A percentile compares a stretch with the other conserved stretches of the same genome.
phyloP scores from a whole-genome alignment of 1,140 invertebrate genomes.

The Eubasilissa regina region DNA sequence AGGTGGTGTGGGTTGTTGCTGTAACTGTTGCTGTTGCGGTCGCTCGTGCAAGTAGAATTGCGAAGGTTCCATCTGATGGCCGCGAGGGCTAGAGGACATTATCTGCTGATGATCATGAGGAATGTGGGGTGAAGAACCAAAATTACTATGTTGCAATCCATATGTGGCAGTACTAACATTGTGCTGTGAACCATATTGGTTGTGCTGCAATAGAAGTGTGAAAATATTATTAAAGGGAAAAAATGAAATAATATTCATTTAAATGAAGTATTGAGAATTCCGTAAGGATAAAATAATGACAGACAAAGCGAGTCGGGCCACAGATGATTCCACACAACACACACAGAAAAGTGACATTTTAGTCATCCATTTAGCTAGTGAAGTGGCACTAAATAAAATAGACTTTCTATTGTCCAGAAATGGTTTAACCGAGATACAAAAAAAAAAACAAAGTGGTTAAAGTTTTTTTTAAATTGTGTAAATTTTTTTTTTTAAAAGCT shows the following conservation, averaged over 20 bases:
- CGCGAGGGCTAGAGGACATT: conserved; percentile 68
- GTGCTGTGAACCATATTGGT: conserved; percentile 76
- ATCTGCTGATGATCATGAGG: conserved; percentile 65
- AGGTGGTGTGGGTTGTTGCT: conserved; percentile 72
- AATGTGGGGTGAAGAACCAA: conserved; percentile 76
- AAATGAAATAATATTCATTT: conserved; percentile 19
- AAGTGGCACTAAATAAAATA: too few relatives aligned
- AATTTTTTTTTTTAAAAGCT: too few relatives aligned
- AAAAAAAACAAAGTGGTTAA: too few relatives aligned
- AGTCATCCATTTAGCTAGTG: not conserved
- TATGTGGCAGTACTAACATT: conserved; percentile 67
- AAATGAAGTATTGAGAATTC: not conserved
- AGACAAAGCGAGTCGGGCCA: not conserved
- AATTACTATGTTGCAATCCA: conserved; percentile 62
- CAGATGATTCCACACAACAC: conserved; percentile 9
- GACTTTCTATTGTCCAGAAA: too few relatives aligned
- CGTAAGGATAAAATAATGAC: conserved; percentile 6
- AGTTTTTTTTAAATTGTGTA: too few relatives aligned
- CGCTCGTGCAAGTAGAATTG: conserved; percentile 84
- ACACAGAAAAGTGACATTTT: not conserved
- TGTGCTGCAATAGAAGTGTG: conserved; percentile 66
- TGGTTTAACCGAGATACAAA: not conserved
- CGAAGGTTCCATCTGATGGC: conserved; percentile 65
- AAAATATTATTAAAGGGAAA: conserved; percentile 21
- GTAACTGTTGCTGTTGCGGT: conserved; percentile 57